Percentiles rank a stretch among this genome's conserved stretches.
Conservation (phyloP, 2,888 invertebrate genomes). For the Diarsia brunnea region DNA sequence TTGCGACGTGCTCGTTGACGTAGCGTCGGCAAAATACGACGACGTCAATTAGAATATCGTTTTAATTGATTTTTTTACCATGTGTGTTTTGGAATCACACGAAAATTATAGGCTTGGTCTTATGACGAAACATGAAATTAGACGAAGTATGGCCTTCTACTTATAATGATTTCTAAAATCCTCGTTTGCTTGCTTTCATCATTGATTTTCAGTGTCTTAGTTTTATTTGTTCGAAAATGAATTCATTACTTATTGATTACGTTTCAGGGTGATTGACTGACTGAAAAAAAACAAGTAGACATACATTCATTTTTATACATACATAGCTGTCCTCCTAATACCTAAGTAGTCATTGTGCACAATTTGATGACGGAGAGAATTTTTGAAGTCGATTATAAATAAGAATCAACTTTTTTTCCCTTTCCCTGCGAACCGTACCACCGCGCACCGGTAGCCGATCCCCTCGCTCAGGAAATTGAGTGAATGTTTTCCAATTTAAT, state of each 20-base stretch:
- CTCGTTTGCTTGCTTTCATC: neutral
- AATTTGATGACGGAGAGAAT: neutral
- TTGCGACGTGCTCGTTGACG: conserved; percentile 72
- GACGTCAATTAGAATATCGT: conserved; percentile 40
- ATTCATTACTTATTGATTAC: neutral
- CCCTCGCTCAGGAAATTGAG: conserved; percentile 89
- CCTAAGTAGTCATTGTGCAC: neutral
- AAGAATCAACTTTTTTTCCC: conserved; percentile 41
- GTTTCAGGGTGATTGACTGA: neutral
- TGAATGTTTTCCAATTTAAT: conserved; percentile 91
- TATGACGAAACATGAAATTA: neutral
- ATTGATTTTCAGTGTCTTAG: too few species aligned
- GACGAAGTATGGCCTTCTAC: neutral
- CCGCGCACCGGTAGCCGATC: conserved; percentile 76
- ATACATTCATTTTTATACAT: neutral
- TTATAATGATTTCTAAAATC: neutral
- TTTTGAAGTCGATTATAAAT: neutral
- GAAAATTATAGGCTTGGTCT: too few species aligned
- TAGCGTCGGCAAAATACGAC: conserved; percentile 69
- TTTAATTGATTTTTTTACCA: conserved; percentile 20
- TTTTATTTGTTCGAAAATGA: neutral
- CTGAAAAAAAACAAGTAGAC: neutral
- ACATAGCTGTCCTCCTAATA: neutral
- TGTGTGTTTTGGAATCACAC: neutral
- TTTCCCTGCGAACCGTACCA: conserved; percentile 73